phyloP scores from a whole-genome alignment of 2,113 vertebrate genomes.

The Cyanoderma ruficeps region DNA sequence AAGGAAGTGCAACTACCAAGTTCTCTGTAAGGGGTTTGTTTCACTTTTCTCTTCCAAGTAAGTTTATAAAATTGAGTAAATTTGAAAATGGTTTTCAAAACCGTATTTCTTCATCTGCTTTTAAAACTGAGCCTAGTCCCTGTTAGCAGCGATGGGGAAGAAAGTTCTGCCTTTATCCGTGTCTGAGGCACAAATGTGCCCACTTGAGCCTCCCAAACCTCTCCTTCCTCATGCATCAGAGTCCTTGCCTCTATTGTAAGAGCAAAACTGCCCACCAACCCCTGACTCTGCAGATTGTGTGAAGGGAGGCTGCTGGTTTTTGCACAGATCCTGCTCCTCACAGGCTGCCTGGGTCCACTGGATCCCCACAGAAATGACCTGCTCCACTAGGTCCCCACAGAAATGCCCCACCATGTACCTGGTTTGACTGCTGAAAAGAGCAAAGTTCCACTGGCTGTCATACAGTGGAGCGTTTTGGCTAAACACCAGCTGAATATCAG shows the following conservation, averaged over 20 bases:
- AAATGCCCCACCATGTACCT: neutral
- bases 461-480: neutral
- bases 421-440: neutral
- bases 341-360: neutral
- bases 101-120: neutral
- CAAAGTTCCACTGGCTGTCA: neutral
- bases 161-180: neutral
- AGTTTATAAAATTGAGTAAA: neutral
- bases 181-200: neutral
- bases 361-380: neutral
- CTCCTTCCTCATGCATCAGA: neutral
- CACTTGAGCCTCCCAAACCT: neutral
- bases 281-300: neutral
- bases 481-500: neutral
- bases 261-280: neutral
- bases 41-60: constrained; percentile 23
- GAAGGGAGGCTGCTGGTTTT: neutral
- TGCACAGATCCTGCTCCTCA: neutral
- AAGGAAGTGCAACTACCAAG: neutral
- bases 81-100: neutral
- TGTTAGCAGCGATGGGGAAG: neutral
- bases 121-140: neutral
- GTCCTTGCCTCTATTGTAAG: neutral
- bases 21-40: constrained; percentile 2
- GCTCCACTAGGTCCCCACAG: neutral